Conservation (phyloP, 1,140 invertebrate genomes). For the Drosophila melanogaster region DNA sequence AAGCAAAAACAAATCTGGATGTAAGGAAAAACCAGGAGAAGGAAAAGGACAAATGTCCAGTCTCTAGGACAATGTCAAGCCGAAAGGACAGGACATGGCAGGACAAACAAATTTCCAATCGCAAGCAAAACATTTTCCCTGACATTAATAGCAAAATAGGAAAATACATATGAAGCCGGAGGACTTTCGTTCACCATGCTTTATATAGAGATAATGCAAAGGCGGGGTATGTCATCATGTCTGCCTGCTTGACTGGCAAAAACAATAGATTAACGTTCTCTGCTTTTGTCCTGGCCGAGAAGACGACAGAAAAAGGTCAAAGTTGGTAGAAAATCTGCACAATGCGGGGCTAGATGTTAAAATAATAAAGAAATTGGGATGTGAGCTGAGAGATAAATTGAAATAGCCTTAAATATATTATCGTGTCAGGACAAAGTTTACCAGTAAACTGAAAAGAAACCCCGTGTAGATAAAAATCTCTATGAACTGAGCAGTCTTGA, state of each 20-base stretch:
- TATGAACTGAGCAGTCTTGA: constrained; percentile 11
- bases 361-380: constrained; percentile 55
- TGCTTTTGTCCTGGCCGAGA: constrained; percentile 44
- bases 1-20: constrained; percentile 34
- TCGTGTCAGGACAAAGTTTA: constrained; percentile 15
- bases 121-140: constrained; percentile 73
- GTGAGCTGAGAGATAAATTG: constrained; percentile 42
- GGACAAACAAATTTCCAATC: constrained; percentile 80
- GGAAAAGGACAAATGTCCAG: constrained; percentile 39
- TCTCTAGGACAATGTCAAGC: constrained; percentile 38
- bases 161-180: constrained; percentile 26
- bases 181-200: constrained; percentile 17
- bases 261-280: constrained; percentile 75
- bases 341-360: constrained; percentile 13
- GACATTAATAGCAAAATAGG: constrained; percentile 74
- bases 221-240: constrained; percentile 50
- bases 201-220: constrained; percentile 62
- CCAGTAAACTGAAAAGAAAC: background rate
- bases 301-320: constrained; percentile 45
- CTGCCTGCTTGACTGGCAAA: constrained; percentile 62
- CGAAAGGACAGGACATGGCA: constrained; percentile 41
- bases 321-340: constrained; percentile 18
- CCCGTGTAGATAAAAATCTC: constrained; percentile 17
- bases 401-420: constrained; percentile 48
- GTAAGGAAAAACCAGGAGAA: background rate